phyloP scores from a whole-genome alignment of 2,797 vertebrate species.

The Cynodonichthys magdalenae region DNA sequence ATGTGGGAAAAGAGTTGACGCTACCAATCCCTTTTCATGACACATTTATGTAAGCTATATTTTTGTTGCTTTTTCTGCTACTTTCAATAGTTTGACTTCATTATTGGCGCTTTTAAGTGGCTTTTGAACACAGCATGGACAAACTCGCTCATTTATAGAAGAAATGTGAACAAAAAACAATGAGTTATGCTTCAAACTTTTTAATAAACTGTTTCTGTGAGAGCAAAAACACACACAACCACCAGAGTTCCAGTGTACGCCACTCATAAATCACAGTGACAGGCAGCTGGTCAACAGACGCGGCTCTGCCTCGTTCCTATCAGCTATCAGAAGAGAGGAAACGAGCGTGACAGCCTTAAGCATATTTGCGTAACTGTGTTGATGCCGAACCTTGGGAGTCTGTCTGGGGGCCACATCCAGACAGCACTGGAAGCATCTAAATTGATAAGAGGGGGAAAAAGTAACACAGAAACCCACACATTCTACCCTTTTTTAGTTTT shows the following conservation, averaged over 20 bases:
- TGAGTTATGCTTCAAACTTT: slow-evolving; percentile 81
- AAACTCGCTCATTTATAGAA: slow-evolving; percentile 20
- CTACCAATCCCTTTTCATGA: background rate
- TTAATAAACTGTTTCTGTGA: slow-evolving; percentile 90
- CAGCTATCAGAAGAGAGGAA: slow-evolving; percentile 42
- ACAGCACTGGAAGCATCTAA: slow-evolving; percentile 88
- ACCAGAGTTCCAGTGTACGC: slow-evolving; percentile 83
- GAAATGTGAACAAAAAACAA: slow-evolving; percentile 69
- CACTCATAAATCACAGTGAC: slow-evolving; percentile 98
- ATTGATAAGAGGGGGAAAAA: slow-evolving; percentile 84
- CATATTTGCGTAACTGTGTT: slow-evolving; percentile 37
- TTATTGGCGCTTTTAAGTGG: slow-evolving; percentile 22
- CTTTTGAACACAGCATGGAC: slow-evolving; percentile 8
- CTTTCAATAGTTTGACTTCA: background rate
- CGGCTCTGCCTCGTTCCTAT: slow-evolving; percentile 42
- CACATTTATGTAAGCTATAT: background rate
- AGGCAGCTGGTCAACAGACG: slow-evolving; percentile 77
- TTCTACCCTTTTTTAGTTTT: slow-evolving; percentile 1
- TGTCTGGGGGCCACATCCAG: slow-evolving; percentile 81
- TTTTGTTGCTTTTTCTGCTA: background rate
- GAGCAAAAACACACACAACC: slow-evolving; percentile 38
- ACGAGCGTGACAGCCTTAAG: slow-evolving; percentile 38
- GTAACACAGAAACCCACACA: slow-evolving; percentile 70
- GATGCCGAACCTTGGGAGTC: slow-evolving; percentile 44
- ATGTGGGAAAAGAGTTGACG: background rate